Base-by-base conservation (phyloP, 2,888 invertebrate genomes). In the Drosophila villosipedis region DNA sequence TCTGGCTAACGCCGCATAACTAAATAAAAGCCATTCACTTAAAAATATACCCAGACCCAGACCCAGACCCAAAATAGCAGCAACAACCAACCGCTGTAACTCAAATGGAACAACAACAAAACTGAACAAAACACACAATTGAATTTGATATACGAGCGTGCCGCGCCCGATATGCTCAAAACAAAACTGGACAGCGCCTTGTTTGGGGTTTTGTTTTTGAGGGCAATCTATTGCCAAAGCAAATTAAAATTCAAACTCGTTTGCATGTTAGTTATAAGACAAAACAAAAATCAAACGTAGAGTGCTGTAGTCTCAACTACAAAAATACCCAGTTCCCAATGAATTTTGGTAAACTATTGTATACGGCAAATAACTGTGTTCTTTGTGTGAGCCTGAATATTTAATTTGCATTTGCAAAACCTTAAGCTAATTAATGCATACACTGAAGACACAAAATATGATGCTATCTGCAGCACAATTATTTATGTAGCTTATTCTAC, bases 161-260 rank as follows among this genome's bases (percentile, higher is more conserved):
- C 62, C 75, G 75, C 59, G 74, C 57, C 58, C 49, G 55, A 78
- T 69, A 37, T 64, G 58, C 75, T 59, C 68, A 71, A 76, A 76
- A 70, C 50, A 65, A 68, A 80, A 80, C 59, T 57, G 58, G 41
- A 54, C 63, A 49, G 37, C 33, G 43, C 53, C 41, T 33, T 66
- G 74, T 60, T 74, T 70, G 57, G 28, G 39, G 28, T 55, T 59
- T 62, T 77, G 50, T 58, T 64, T 53, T 60, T 25, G 61, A 30
- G 35, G 68, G 63, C 66, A 74, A 74, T 73, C 58, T 71, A 75
- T 75, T 74, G 77, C 69, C 71, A 78, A 79, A 70, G 77, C 68
- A 88, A 85, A 85, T 79, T 83, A 80, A 88, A 85, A 89, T 86
- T 81, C 83, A 82, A 89, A 90, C 77, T 76, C 80, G 73, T 73